Percentiles rank a stretch among this genome's conserved stretches.
Evolutionary conservation across 2,888 invertebrate species (phyloP).

Genomic region (Tortricodes alternella): DNA sequence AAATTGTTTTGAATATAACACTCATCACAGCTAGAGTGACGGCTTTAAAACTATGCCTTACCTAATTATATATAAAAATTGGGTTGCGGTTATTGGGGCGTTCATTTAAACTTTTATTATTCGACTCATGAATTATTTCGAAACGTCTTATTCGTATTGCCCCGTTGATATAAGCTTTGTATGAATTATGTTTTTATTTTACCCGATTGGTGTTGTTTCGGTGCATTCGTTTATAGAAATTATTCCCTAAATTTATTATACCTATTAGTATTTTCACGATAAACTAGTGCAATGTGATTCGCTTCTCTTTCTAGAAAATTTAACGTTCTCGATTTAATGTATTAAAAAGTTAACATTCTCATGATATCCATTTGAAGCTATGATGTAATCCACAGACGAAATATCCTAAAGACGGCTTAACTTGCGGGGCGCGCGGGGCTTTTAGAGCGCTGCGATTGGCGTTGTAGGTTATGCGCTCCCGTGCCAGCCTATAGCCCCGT

Average conservation of each 20-base stretch:
- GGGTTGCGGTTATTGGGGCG: conserved; percentile 16
- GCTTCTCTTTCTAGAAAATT: background rate
- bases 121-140: background rate
- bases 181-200: background rate
- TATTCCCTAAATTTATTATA: background rate
- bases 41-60: background rate
- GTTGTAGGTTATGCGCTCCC: too few species aligned
- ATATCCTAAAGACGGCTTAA: too few species aligned
- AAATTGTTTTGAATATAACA: too few species aligned
- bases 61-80: background rate
- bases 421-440: too few species aligned
- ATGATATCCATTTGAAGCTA: background rate
- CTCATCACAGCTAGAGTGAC: background rate
- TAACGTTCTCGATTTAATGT: background rate
- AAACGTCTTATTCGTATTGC: background rate
- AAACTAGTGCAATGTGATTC: conserved; percentile 7
- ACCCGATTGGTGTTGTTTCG: too few species aligned
- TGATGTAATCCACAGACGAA: too few species aligned
- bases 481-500: too few species aligned
- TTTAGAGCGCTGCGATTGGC: too few species aligned
- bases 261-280: conserved; percentile 8
- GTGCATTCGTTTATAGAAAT: too few species aligned
- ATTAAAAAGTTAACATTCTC: background rate
- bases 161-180: conserved; percentile 2
- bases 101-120: conserved; percentile 6